Base-by-base conservation (phyloP, 2,797 vertebrate genomes). In the Kryptolebias ocellatus region DNA sequence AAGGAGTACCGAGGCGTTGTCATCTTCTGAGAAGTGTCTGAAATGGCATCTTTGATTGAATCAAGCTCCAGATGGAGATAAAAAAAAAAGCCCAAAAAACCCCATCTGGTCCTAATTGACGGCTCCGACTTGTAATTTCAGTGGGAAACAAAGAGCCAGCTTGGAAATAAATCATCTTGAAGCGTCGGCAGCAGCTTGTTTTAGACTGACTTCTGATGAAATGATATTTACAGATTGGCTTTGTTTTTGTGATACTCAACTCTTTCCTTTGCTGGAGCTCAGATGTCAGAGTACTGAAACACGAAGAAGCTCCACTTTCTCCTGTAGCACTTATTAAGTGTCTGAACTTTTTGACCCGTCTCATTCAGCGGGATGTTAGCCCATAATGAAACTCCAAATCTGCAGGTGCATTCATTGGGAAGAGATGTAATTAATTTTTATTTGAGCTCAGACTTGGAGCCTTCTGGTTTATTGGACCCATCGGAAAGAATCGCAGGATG, bases 351-450 rank as follows among this genome's bases (percentile, higher is more conserved):
- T 14, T 9, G 4, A 12, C 11, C 18, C 11, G 5, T 49, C 51
- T n/a, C 14, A 57, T 46, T 70, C n/a, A 10, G 52, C 42, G 28
- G 11, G 52, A 60, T 2, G 2, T 24, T 27, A 18, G 6, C 59
- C 3, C 14, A 12, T 34, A 34, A 34, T 34, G 5, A 34, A 34
- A 34, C 6, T 34, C 34, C 6, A 20, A 53, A 27, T 65, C 20
- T n/a, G 49, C 57, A 15, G 2, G n/a, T 20, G 17, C 4, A 18
- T 53, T 29, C 9, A 20, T 53, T 47, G n/a, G 59, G 56, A 5
- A 37, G 18, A 69, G 24, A 61, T 18, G 17, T 9, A 11, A 64
- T 37, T 57, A 18, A 55, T 58, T 70, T 58, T 20, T 34, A n/a
- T 60, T 2, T 34, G 10, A 31, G 29, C 51, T 58, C 17, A 15